Evolutionary conservation across 2,888 invertebrate genomes (phyloP).

Genomic region (Epiblema foenella): DNA sequence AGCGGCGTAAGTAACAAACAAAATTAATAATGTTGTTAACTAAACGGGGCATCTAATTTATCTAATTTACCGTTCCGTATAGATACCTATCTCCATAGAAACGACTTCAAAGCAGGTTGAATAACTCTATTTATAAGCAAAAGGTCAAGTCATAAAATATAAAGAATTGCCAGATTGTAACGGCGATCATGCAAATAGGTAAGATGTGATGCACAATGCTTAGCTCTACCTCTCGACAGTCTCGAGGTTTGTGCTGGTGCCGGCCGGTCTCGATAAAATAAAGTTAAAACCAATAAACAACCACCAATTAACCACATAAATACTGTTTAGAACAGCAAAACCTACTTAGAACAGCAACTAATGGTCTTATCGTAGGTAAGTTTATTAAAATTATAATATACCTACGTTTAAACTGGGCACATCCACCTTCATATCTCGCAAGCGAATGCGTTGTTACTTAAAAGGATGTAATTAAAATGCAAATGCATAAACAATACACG

Average conservation of each 20-base stretch:
- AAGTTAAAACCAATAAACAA: slow-evolving; percentile 4
- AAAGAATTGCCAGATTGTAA: slow-evolving; percentile 15
- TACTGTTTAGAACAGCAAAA: too few species aligned
- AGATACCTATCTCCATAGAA: slow-evolving; percentile 3
- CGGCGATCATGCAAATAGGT: slow-evolving; percentile 12
- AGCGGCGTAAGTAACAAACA: not conserved
- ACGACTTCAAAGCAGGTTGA: slow-evolving; percentile 17
- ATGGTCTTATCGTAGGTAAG: not conserved
- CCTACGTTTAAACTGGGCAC: not conserved
- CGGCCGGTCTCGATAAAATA: slow-evolving; percentile 9
- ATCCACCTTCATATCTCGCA: not conserved
- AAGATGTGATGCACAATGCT: not conserved
- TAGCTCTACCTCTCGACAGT: slow-evolving; percentile 22
- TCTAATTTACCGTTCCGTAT: slow-evolving; percentile 32
- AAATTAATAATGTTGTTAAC: slow-evolving; percentile 7
- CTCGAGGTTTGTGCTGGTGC: not conserved
- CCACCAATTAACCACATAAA: not conserved
- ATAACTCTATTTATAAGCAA: slow-evolving; percentile 11
- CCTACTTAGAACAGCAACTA: not conserved
- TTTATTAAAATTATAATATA: not conserved
- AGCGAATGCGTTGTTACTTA: not conserved
- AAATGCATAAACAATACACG: not conserved
- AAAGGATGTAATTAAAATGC: not conserved
- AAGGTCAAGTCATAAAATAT: slow-evolving; percentile 13
- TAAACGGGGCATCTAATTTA: slow-evolving; percentile 32